Evolutionary conservation across 2,797 vertebrate genomes (phyloP), one percentile per base, ranked within the genome.

Genomic region (Platalea minor): DNA sequence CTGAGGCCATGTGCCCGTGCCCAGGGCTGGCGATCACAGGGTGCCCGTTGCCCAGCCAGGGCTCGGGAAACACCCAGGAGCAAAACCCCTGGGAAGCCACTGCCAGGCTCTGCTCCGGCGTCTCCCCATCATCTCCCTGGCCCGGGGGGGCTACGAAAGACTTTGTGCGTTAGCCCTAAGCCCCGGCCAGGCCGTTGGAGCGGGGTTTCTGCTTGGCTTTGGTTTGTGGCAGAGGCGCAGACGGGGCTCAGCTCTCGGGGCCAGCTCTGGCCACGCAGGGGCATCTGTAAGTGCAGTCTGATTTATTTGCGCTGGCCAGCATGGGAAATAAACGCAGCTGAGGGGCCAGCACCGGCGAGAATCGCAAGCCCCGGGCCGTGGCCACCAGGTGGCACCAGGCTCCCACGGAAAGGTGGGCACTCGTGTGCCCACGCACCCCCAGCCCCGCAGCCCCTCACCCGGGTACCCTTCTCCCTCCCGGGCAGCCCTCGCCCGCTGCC

Each of bases 301-400:
- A 51, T 43, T 57, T 53, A 17, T 60, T 59, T 39, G 37, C 28
- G 1, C 6, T 13, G 28, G 26, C 17, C 5, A 17, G 24, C 21
- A 2, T 7, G 26, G 31, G 63, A 35, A 25, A n/a, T 9, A 15
- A 31, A 4, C 18, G 14, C 53, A 13, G 17, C 11, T 2, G 69
- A 50, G 70, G 33, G 37, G 17, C 45, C 35, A 4, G n/a, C 73
- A 13, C 21, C 6, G 7, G 54, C 26, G 26, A 18, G 25, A 35
- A 12, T 33, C 6, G 19, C 64, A 7, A 15, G 2, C 10, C 29
- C 31, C 8, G 39, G 37, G 46, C 28, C 7, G 21, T 54, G 70
- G 60, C 94, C 94, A 65, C 91, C 89, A 95, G 95, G 33, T 83
- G 94, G 94, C 91, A 85, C 13, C 89, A 65, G 89, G 83, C 28